Conservation (phyloP, 2,888 invertebrate species). For the Criorhina ranunculi region DNA sequence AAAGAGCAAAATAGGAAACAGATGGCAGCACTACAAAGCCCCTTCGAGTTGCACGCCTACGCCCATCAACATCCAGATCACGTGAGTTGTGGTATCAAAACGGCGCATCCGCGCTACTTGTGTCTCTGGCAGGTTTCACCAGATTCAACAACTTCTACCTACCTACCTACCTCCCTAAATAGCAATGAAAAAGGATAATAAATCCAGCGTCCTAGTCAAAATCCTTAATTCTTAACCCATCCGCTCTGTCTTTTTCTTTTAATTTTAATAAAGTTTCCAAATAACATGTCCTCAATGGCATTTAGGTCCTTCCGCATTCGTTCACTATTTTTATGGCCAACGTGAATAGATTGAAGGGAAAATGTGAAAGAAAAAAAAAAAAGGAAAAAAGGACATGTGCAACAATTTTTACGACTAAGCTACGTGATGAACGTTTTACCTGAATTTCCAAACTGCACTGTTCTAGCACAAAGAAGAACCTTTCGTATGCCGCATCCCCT, state of each 20-base stretch:
- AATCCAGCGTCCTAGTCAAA: too few species aligned
- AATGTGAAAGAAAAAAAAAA: neutral
- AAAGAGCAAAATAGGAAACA: too few species aligned
- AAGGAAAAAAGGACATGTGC: neutral
- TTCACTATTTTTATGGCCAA: neutral
- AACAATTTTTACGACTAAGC: constrained; percentile 32
- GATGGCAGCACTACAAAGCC: too few species aligned
- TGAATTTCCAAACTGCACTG: constrained; percentile 4
- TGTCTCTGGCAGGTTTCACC: too few species aligned
- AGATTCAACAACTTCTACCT: too few species aligned
- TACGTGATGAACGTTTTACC: constrained; percentile 14
- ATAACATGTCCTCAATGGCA: neutral
- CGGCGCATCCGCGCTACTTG: too few species aligned
- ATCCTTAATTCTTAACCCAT: too few species aligned
- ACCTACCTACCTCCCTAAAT: too few species aligned
- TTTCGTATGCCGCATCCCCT: constrained; percentile 12
- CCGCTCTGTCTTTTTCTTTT: neutral
- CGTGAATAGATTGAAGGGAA: constrained; percentile 19
- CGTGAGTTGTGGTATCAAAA: too few species aligned
- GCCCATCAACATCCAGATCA: too few species aligned
- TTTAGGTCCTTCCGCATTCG: neutral
- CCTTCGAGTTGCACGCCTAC: too few species aligned
- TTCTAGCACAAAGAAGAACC: neutral
- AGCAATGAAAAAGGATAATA: too few species aligned
- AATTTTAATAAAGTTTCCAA: neutral